Evolutionary conservation across 30 jellyfish, hydroid and myxozoan genomes (phyloP), one percentile per base, ranked within the genome.

Genomic region (Aurelia sp.): DNA sequence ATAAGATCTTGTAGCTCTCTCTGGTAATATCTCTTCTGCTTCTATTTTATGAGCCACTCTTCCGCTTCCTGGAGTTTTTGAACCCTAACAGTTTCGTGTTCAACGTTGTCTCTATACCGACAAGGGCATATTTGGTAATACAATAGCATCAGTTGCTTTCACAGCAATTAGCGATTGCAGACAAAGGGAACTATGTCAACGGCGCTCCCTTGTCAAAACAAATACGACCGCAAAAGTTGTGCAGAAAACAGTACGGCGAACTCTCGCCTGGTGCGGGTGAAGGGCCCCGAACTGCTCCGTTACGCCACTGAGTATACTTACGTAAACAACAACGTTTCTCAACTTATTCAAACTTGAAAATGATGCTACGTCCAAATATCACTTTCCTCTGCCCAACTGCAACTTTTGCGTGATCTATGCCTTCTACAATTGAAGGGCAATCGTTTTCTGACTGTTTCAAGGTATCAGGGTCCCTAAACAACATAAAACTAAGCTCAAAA

Each of bases 331-430:
- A 16, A 69, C 62, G 52, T 69, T 69, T 31, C 62, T 69, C 80
- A 69, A 69, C 80, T 69, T 69, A 11, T 66, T 69, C 8, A 69
- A 70, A 33, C 81, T 47, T 70, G 81, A 70, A 70, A 70, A 70
- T n/a, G 47, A 70, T 70, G n/a, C 62, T 35, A 33, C 4, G 11
- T 70, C 44, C 63, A 70, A 9, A 21, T 23, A 20, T 70, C 37
- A n/a, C 63, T 70, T n/a, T n/a, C n/a, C n/a, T n/a, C 17, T 65
- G 40, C 11, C 21, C 75, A 4, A 4, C 15, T 16, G 31, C 18
- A 65, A 65, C 33, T 65, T 52, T 55, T n/a, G 9, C 11, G 55
- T 0, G 17, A 10, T 21, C 75, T 65, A 8, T 65, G 40, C 21
- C 22, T 37, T 15, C 72, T 31, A 22, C 31, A 35, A 15, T 15